A percentile compares a stretch with the other conserved stretches of the same genome.
Conservation (phyloP, 2,888 invertebrate genomes). For the Patella caerulea region DNA sequence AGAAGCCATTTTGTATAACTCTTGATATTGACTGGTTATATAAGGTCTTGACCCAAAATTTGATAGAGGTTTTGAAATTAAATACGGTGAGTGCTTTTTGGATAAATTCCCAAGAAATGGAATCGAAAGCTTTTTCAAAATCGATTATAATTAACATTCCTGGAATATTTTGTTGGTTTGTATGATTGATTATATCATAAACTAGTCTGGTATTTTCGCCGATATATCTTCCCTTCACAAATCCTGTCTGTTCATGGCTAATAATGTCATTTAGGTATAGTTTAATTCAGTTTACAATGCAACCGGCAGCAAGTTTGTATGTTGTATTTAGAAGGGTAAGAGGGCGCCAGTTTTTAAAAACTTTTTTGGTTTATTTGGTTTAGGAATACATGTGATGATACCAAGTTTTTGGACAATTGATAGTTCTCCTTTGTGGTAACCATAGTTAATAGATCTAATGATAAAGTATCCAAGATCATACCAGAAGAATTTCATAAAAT, state of each 20-base stretch:
- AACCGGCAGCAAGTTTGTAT: constrained; percentile 22
- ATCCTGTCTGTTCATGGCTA: constrained; percentile 10
- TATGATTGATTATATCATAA: constrained; percentile 13
- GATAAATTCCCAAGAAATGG: constrained; percentile 11
- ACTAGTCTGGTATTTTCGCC: constrained; percentile 16
- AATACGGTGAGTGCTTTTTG: constrained; percentile 9
- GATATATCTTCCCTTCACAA: constrained; percentile 16
- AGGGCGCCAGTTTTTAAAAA: constrained; percentile 27
- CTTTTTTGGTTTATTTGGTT: constrained; percentile 26
- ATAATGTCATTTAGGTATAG: neutral
- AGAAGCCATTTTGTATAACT: neutral
- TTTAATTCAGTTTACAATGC: constrained; percentile 9
- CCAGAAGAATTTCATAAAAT: constrained; percentile 31
- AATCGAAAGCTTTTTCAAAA: constrained; percentile 25
- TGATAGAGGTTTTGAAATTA: neutral
- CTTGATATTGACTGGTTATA: neutral
- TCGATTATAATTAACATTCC: constrained; percentile 11
- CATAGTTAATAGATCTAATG: constrained; percentile 13
- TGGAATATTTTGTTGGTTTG: neutral
- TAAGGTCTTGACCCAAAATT: neutral
- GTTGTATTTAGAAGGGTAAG: constrained; percentile 19
- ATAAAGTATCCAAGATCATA: constrained; percentile 18
- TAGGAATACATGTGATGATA: constrained; percentile 32
- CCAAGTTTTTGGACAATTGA: constrained; percentile 32
- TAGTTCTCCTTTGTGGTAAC: constrained; percentile 20